Conservation (phyloP, 53 echinoderm and acorn worm genomes). For the Antedon mediterranea region DNA sequence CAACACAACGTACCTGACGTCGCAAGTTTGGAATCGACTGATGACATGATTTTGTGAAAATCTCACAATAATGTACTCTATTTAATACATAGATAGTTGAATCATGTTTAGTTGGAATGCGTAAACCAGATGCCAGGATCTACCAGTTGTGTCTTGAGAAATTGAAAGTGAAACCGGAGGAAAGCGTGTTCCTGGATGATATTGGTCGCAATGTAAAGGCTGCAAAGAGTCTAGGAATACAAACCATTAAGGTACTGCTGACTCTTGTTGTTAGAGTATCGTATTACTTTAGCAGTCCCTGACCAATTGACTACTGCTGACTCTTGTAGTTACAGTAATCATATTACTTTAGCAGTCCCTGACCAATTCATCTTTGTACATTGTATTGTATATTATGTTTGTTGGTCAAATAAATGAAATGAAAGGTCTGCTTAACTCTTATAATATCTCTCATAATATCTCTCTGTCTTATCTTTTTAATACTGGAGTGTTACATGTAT, state of each 20-base stretch:
- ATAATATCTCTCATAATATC: no score
- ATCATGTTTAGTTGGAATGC: conserved; percentile 47
- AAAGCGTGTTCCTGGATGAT: conserved; percentile 69
- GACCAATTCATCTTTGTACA: no score
- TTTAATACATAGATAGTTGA: conserved; percentile 48
- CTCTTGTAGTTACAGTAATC: no score
- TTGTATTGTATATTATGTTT: no score
- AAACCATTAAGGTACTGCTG: conserved; percentile 69
- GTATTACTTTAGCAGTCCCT: no score
- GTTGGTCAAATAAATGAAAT: no score
- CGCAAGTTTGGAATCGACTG: background rate
- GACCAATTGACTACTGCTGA: no score
- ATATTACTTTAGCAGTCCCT: no score
- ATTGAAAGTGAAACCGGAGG: conserved; percentile 45
- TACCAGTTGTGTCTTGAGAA: conserved; percentile 54
- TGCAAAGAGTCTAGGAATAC: conserved; percentile 43
- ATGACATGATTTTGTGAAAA: background rate
- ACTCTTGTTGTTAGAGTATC: no score
- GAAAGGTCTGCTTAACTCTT: no score
- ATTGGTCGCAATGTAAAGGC: conserved; percentile 46
- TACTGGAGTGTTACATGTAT: no score
- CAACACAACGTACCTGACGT: no score
- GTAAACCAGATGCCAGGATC: conserved; percentile 65
- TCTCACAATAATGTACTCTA: background rate
- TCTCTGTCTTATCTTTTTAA: background rate